A percentile compares a stretch with the other conserved stretches of the same genome.
Evolutionary conservation across 2,888 invertebrate genomes (phyloP).

Genomic region (Megastigmus dorsalis): DNA sequence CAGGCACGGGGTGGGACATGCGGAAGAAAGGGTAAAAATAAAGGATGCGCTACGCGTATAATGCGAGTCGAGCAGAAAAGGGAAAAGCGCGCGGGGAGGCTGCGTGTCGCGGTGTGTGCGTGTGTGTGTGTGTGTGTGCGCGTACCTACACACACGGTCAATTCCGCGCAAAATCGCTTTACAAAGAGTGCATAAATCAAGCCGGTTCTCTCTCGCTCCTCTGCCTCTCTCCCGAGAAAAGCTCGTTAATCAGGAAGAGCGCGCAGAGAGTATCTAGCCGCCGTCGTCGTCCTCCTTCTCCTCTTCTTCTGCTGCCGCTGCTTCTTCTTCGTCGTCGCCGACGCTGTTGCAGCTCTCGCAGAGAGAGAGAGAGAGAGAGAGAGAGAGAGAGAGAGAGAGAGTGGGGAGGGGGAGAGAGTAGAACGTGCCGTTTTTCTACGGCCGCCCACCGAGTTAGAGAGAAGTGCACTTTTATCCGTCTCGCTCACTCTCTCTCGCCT

Average conservation of each 20-base stretch:
- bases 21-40: neutral
- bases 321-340: neutral
- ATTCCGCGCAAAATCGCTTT: slow-evolving; percentile 45
- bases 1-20: neutral
- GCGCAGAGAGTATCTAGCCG: neutral
- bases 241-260: slow-evolving; percentile 51
- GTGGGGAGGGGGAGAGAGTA: neutral
- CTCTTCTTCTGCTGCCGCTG: neutral
- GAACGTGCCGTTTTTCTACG: slow-evolving; percentile 31
- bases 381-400: neutral
- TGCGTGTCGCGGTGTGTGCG: too few relatives aligned
- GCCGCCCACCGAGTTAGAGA: slow-evolving; percentile 46
- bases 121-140: too few relatives aligned
- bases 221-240: slow-evolving; percentile 28
- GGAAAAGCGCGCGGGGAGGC: too few relatives aligned
- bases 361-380: neutral
- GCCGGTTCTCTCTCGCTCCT: slow-evolving; percentile 16
- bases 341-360: neutral
- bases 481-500: too few relatives aligned
- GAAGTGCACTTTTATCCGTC: too few relatives aligned
- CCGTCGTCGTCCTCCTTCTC: neutral
- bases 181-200: slow-evolving; percentile 52
- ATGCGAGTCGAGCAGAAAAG: too few relatives aligned
- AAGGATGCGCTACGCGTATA: too few relatives aligned
- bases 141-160: too few relatives aligned